Evolutionary conservation across 1,140 invertebrate species (phyloP).

Genomic region (Oedothorax gibbosus): DNA sequence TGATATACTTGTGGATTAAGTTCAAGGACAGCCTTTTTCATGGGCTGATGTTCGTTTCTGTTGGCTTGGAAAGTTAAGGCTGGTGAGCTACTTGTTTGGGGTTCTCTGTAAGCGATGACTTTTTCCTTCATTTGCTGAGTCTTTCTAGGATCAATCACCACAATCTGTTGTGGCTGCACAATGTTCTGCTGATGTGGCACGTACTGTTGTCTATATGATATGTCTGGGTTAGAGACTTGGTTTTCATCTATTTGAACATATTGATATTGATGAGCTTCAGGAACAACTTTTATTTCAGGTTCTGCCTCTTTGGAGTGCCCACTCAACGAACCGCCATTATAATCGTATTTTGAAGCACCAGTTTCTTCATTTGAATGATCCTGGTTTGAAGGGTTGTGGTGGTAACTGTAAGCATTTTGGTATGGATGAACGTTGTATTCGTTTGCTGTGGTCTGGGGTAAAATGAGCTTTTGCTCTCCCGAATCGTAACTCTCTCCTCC

Average conservation of each 20-base stretch:
- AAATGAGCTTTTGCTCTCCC: background rate
- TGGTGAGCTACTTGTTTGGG: background rate
- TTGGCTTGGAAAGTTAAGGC: background rate
- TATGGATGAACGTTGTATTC: background rate
- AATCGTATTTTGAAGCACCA: background rate
- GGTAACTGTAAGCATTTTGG: background rate
- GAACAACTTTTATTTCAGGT: background rate
- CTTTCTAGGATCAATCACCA: background rate
- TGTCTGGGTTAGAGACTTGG: background rate
- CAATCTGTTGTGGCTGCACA: background rate
- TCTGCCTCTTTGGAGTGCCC: background rate
- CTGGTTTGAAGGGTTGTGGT: background rate
- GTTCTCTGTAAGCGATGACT: background rate
- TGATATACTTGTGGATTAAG: conserved; percentile 31
- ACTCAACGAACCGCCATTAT: background rate
- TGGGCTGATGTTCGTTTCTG: background rate
- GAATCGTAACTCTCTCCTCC: background rate
- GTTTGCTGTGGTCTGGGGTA: background rate
- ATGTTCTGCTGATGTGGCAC: background rate
- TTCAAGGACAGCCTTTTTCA: conserved; percentile 30
- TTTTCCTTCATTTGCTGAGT: background rate
- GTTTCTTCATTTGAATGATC: background rate
- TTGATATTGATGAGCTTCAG: conserved; percentile 20
- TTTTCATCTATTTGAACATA: conserved; percentile 4
- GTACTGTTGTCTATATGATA: background rate